These are phyloP conservation scores for Gastrophysa polygoni DNA, from an alignment of 2,888 invertebrate genomes.

Conservation along the genomic window DNA sequence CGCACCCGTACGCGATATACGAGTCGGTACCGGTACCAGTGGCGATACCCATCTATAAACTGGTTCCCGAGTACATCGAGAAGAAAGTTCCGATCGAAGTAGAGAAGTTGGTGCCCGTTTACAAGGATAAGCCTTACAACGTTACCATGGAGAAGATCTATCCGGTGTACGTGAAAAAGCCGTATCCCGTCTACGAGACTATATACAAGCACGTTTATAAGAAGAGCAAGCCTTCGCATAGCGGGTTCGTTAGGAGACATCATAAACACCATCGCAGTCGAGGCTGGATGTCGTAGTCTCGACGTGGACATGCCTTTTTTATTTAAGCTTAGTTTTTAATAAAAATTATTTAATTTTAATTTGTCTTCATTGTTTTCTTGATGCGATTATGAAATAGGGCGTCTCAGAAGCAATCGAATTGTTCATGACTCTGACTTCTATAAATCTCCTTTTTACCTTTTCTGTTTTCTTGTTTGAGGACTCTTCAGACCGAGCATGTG, in stretches of 20 bases:
- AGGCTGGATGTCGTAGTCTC: too few species aligned
- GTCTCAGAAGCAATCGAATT: too few species aligned
- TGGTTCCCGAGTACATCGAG: conserved; percentile 74
- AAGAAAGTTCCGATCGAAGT: conserved; percentile 76
- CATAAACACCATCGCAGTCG: conserved; percentile 14
- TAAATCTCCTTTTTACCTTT: too few species aligned
- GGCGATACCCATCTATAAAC: conserved; percentile 74
- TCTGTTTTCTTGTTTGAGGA: too few species aligned
- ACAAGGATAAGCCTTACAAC: conserved; percentile 70
- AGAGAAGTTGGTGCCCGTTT: conserved; percentile 73
- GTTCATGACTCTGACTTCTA: too few species aligned
- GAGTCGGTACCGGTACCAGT: conserved; percentile 74
- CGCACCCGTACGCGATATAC: conserved; percentile 76
- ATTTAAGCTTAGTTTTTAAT: too few species aligned
- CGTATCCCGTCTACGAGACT: conserved; percentile 75
- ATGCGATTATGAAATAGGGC: too few species aligned
- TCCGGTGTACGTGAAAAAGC: conserved; percentile 67
- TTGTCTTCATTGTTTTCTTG: too few species aligned
- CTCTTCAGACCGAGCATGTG: too few species aligned
- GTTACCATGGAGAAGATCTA: conserved; percentile 77
- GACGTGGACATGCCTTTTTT: too few species aligned
- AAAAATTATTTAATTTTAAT: too few species aligned
- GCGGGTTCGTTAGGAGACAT: conserved; percentile 24
- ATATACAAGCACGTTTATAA: conserved; percentile 77
- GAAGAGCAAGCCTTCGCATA: conserved; percentile 35